Base-by-base conservation (phyloP, 2,113 vertebrate species). In the Nyctereutes procyonoides region DNA sequence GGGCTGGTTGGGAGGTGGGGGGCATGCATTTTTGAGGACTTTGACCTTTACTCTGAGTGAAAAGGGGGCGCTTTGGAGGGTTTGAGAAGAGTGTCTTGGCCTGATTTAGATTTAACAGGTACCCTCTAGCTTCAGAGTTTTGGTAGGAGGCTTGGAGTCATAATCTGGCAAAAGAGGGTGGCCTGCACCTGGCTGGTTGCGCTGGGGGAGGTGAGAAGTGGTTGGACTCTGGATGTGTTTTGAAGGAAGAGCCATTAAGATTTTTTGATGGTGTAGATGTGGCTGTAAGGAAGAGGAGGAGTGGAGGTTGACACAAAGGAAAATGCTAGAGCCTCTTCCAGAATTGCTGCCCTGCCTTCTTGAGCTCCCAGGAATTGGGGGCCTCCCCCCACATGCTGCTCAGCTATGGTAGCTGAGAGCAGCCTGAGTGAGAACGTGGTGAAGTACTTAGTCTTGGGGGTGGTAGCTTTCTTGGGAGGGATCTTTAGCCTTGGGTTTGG, bases 381-480 rank as follows among this genome's bases (percentile, higher is more conserved):
- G 28, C 55, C 58, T 80, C 53, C 30, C 24, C 2, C 11, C 2
- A 53, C 28, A 13, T 63, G 19, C 43, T 73, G 20, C 58, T 53
- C 74, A 69, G 32, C 38, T 5, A 0, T 9, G 63, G 67, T n/a
- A 60, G n/a, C 28, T 19, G 79, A 43, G 22, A 38, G 60, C 16
- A 9, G 8, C 17, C 0, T 2, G 19, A 26, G 32, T 17, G 24
- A 56, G 91, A 74, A 51, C 55, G 63, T 2, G 28, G 35, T 12
- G 3, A 43, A 1, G 43, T 7, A 3, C 56, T 89, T 67, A 16
- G 10, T 20, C 35, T 22, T n/a, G 32, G 26, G 60, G 12, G 73
- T 0, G 3, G 20, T 0, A 2, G 20, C 51, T 1, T 1, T 43
- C 58, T 1, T 22, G 8, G 19, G 22, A 76, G 60, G 28, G n/a